phyloP scores from a whole-genome alignment of 2,797 vertebrate species.

The Enteromius fasciolatus region DNA sequence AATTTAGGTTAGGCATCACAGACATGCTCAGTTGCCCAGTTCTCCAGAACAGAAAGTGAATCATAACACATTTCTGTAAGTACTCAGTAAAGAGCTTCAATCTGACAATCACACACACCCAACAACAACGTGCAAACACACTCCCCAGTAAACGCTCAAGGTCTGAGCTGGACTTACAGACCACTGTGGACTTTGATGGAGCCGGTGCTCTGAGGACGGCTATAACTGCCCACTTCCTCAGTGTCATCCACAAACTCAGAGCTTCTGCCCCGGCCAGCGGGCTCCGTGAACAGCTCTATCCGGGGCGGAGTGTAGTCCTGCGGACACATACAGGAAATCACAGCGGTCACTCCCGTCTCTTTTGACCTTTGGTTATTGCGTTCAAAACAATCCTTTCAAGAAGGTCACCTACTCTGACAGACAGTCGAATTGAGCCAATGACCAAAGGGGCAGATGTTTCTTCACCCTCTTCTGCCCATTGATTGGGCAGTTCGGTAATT shows the following conservation, averaged over 20 bases:
- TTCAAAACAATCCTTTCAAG: background rate
- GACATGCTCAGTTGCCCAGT: background rate
- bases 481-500: slow-evolving; percentile 78
- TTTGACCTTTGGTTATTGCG: background rate
- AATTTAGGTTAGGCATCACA: background rate
- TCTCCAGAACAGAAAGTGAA: slow-evolving; percentile 4
- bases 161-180: slow-evolving; percentile 80
- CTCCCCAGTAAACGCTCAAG: background rate
- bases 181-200: slow-evolving; percentile 93
- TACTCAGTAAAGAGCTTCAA: background rate
- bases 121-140: background rate
- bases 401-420: slow-evolving; percentile 82
- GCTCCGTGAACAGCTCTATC: slow-evolving; percentile 91
- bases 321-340: slow-evolving; percentile 35
- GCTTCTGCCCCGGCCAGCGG: slow-evolving; percentile 82
- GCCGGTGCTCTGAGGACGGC: slow-evolving; percentile 83
- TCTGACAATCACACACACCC: slow-evolving; percentile 20
- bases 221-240: slow-evolving; percentile 84
- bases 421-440: slow-evolving; percentile 89
- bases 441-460: slow-evolving; percentile 68
- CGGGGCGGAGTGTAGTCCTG: slow-evolving; percentile 90
- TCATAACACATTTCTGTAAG: slow-evolving; percentile 1
- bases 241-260: slow-evolving; percentile 86
- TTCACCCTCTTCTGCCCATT: slow-evolving; percentile 80
- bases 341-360: slow-evolving; percentile 1